Evolutionary conservation across 2,113 vertebrate genomes (phyloP).

Genomic region (Delphinus delphis): DNA sequence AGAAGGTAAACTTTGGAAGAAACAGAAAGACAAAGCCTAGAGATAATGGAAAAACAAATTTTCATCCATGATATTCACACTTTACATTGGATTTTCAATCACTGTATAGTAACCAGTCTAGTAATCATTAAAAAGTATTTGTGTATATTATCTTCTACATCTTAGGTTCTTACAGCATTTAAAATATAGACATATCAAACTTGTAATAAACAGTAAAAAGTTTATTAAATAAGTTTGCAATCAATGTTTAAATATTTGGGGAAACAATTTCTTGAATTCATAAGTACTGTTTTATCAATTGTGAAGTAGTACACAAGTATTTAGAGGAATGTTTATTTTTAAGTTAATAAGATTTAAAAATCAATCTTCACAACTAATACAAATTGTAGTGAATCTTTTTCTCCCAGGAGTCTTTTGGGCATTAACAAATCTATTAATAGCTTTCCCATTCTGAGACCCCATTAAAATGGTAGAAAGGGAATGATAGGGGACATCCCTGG

Average conservation of each 20-base stretch:
- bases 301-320: not conserved
- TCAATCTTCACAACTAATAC: not conserved
- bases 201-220: not conserved
- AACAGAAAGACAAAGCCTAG: not conserved
- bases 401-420: not conserved
- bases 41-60: not conserved
- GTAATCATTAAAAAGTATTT: not conserved
- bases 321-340: not conserved
- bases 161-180: not conserved
- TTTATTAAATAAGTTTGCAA: not conserved
- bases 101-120: not conserved
- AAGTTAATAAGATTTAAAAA: slow-evolving; percentile 22
- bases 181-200: not conserved
- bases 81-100: slow-evolving; percentile 26
- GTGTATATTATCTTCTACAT: not conserved
- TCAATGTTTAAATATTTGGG: not conserved
- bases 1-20: not conserved
- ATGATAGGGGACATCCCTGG: not conserved
- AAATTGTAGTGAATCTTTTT: not conserved
- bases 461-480: not conserved
- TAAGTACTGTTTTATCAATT: not conserved
- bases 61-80: not conserved
- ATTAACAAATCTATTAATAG: not conserved
- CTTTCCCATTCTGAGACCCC: not conserved
- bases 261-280: not conserved